Evolutionary conservation across 2,888 invertebrate genomes (phyloP).

Genomic region (Eledona agricola): DNA sequence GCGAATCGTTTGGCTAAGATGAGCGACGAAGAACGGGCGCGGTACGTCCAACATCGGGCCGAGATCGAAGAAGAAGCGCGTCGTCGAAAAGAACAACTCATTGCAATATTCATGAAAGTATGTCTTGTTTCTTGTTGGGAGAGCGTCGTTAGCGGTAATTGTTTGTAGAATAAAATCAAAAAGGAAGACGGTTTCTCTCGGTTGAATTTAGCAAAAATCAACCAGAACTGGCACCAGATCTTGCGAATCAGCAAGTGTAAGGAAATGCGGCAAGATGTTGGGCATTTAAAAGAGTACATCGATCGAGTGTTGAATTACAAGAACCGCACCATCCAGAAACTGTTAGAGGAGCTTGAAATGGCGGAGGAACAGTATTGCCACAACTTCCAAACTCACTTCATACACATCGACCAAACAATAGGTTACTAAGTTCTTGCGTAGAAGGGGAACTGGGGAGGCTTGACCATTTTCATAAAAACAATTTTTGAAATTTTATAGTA

Average conservation of each 20-base stretch:
- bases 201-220: conserved; percentile 83
- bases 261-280: conserved; percentile 75
- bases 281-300: conserved; percentile 69
- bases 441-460: too few relatives aligned
- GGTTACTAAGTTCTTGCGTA: conserved; percentile 8
- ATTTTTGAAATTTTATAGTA: too few relatives aligned
- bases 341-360: conserved; percentile 73
- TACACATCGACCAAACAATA: conserved; percentile 73
- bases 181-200: conserved; percentile 82
- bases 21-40: conserved; percentile 83
- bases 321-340: conserved; percentile 70
- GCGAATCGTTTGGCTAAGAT: conserved; percentile 81
- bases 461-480: too few relatives aligned
- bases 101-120: conserved; percentile 84
- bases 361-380: conserved; percentile 78
- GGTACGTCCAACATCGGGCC: conserved; percentile 83
- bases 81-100: conserved; percentile 80
- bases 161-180: conserved; percentile 79
- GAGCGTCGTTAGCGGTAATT: background rate
- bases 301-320: conserved; percentile 73
- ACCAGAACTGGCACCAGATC: conserved; percentile 84
- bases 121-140: background rate
- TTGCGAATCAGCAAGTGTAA: conserved; percentile 79
- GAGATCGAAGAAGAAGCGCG: conserved; percentile 84
- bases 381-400: conserved; percentile 77